Conservation (phyloP, 1,140 invertebrate genomes). For the Drosophila lacteicornis region DNA sequence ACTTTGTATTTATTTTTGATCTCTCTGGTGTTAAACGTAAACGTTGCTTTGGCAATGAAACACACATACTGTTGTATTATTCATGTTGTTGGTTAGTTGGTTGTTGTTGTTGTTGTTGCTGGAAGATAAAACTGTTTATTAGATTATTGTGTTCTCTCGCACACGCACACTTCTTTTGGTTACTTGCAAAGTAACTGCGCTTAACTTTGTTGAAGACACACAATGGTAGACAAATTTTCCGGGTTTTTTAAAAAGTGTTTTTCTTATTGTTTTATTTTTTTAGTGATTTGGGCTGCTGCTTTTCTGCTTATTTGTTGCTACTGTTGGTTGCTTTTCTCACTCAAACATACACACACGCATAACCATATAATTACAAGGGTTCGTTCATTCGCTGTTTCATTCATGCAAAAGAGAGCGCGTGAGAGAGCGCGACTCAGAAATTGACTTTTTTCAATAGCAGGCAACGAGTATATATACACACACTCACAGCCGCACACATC, state of each 20-base stretch:
- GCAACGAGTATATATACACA: constrained; percentile 61
- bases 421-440: constrained; percentile 55
- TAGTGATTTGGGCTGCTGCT: constrained; percentile 26
- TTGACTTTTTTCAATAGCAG: constrained; percentile 74
- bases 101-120: constrained; percentile 26
- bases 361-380: constrained; percentile 71
- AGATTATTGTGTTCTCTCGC: constrained; percentile 4
- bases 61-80: constrained; percentile 52
- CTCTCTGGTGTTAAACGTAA: constrained; percentile 24
- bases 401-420: constrained; percentile 60
- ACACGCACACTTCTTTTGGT: not conserved
- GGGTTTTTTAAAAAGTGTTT: constrained; percentile 53
- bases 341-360: constrained; percentile 34
- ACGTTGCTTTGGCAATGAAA: constrained; percentile 62
- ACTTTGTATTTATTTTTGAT: constrained; percentile 41
- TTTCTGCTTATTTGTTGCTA: constrained; percentile 69
- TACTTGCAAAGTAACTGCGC: constrained; percentile 11
- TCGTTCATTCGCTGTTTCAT: constrained; percentile 56
- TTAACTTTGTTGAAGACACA: constrained; percentile 19
- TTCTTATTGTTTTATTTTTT: constrained; percentile 69
- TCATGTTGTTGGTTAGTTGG: constrained; percentile 46
- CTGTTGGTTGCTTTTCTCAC: constrained; percentile 37
- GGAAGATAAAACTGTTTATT: constrained; percentile 29
- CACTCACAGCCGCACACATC: constrained; percentile 49
- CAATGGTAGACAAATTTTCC: constrained; percentile 36